Conservation (phyloP, 2,113 vertebrate species). For the Siniperca chuatsi region DNA sequence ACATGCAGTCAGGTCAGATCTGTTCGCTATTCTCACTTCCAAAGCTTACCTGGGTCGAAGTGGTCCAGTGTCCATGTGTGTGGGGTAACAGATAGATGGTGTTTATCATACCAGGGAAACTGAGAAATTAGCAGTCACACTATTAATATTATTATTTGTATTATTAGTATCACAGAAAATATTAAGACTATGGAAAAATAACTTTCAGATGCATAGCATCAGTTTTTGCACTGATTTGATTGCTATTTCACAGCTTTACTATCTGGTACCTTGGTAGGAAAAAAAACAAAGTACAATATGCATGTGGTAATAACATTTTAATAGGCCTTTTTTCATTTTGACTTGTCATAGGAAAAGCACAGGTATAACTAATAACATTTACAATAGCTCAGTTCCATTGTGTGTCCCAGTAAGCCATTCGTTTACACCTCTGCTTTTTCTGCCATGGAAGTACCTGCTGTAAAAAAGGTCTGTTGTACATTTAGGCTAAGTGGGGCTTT, state of each 20-base stretch:
- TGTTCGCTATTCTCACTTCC: neutral
- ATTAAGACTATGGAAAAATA: neutral
- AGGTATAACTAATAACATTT: neutral
- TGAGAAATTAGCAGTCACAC: neutral
- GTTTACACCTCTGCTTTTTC: too few relatives aligned
- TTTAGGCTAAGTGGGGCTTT: neutral
- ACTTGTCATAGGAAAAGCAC: neutral
- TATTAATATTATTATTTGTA: neutral
- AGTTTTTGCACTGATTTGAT: neutral
- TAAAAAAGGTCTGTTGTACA: neutral
- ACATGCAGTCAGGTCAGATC: slow-evolving; percentile 96
- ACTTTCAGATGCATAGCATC: neutral
- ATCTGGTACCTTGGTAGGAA: neutral
- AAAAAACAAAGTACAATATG: neutral
- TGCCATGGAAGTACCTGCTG: neutral
- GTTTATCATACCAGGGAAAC: neutral
- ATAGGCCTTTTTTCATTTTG: neutral
- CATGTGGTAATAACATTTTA: neutral
- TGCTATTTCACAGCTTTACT: neutral
- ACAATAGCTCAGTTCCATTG: too few relatives aligned
- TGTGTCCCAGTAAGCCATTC: too few relatives aligned
- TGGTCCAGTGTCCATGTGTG: neutral
- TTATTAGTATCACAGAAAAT: neutral
- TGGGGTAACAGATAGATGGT: too few relatives aligned
- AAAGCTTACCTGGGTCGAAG: neutral